phyloP scores from a whole-genome alignment of 2,113 vertebrate genomes.

The Cyanocitta stelleri region DNA sequence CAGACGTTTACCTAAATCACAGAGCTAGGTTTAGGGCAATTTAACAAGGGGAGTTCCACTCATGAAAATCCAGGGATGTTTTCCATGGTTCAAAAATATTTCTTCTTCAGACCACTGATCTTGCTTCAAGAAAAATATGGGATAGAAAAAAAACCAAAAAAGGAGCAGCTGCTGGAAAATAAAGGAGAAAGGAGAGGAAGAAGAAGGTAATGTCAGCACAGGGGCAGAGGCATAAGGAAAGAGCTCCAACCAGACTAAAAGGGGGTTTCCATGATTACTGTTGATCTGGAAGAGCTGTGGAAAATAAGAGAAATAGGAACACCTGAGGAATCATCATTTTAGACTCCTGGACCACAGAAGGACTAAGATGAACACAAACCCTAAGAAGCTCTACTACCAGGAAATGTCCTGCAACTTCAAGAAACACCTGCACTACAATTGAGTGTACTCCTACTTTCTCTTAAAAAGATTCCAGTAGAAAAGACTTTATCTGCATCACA shows the following conservation, averaged over 20 bases:
- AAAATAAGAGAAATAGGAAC: background rate
- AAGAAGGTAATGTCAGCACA: background rate
- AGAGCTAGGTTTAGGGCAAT: background rate
- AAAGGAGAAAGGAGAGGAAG: background rate
- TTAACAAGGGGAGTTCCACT: background rate
- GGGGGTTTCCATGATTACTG: fast-evolving
- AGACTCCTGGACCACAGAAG: background rate
- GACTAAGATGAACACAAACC: background rate
- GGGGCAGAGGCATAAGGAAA: background rate
- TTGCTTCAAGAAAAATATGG: background rate
- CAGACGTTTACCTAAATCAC: background rate
- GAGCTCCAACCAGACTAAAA: background rate
- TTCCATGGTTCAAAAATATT: background rate
- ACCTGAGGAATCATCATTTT: background rate
- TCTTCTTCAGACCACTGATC: background rate
- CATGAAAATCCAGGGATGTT: background rate
- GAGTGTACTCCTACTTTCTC: background rate
- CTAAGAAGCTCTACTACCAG: background rate
- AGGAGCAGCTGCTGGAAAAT: background rate
- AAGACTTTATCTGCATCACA: background rate
- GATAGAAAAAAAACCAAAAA: background rate
- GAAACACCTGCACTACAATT: background rate
- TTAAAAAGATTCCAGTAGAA: background rate
- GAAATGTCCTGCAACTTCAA: background rate
- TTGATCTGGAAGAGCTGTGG: background rate